Evolutionary conservation across 2,113 vertebrate genomes (phyloP).

Genomic region (Neotragus moschatus): DNA sequence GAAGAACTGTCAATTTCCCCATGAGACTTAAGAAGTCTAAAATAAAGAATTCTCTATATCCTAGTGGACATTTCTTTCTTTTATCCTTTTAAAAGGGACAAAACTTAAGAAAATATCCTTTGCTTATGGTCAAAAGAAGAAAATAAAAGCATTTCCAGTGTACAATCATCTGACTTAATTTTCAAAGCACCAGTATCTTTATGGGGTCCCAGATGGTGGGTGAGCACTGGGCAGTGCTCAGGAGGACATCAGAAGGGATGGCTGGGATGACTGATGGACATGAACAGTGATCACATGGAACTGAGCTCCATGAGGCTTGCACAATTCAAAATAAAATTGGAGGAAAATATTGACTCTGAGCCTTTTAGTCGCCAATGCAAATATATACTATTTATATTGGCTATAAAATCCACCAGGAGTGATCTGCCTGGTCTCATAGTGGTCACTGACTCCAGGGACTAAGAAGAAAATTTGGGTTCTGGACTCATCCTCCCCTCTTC

Average conservation of each 20-base stretch:
- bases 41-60: neutral
- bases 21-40: neutral
- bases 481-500: neutral
- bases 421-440: neutral
- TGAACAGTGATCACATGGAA: too few species aligned
- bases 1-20: neutral
- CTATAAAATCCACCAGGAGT: neutral
- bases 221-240: too few species aligned
- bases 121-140: neutral
- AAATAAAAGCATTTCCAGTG: neutral
- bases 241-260: neutral
- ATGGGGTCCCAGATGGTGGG: neutral
- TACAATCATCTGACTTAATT: neutral
- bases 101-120: neutral
- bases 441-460: neutral
- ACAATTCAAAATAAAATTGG: neutral
- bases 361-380: neutral
- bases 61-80: neutral
- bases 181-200: neutral
- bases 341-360: neutral
- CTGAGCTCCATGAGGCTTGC: neutral
- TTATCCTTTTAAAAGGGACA: neutral
- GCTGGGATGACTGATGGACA: too few species aligned
- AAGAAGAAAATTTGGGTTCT: neutral
- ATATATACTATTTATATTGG: neutral